Conservation (phyloP, 1,140 invertebrate genomes). For the Anastrepha obliqua region DNA sequence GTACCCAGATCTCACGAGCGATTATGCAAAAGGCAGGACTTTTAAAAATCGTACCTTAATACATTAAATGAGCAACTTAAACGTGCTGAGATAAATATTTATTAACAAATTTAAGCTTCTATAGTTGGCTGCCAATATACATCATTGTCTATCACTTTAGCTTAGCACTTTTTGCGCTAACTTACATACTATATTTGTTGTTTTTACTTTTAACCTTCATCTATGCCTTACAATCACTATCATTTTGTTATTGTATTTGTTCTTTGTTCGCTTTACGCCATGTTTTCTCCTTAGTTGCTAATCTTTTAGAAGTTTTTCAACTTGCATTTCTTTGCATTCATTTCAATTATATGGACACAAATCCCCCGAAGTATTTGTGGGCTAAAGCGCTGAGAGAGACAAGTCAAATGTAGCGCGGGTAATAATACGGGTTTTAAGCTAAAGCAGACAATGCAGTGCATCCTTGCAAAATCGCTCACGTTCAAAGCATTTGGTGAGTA, state of each 20-base stretch:
- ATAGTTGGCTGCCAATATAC: too few relatives aligned
- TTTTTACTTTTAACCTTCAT: background rate
- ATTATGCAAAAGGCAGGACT: too few relatives aligned
- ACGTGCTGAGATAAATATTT: too few relatives aligned
- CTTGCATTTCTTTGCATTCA: background rate
- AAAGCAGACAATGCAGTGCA: background rate
- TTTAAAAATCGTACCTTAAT: too few relatives aligned
- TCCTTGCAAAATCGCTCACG: too few relatives aligned
- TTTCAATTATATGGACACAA: slow-evolving; percentile 5
- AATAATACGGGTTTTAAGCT: background rate
- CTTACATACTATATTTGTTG: background rate
- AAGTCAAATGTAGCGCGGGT: background rate
- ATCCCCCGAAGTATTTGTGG: background rate
- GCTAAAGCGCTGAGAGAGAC: background rate
- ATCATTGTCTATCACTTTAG: too few relatives aligned
- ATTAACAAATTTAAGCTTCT: too few relatives aligned
- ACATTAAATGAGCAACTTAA: too few relatives aligned
- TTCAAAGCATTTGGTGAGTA: too few relatives aligned
- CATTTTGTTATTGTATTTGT: background rate
- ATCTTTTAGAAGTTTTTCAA: background rate
- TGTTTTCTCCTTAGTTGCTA: slow-evolving; percentile 10
- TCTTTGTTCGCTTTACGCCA: background rate
- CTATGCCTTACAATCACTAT: background rate
- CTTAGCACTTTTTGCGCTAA: too few relatives aligned
- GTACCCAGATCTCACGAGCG: too few relatives aligned